Base-by-base conservation (phyloP, 2,113 vertebrate species). In the Eurypyga helias region DNA sequence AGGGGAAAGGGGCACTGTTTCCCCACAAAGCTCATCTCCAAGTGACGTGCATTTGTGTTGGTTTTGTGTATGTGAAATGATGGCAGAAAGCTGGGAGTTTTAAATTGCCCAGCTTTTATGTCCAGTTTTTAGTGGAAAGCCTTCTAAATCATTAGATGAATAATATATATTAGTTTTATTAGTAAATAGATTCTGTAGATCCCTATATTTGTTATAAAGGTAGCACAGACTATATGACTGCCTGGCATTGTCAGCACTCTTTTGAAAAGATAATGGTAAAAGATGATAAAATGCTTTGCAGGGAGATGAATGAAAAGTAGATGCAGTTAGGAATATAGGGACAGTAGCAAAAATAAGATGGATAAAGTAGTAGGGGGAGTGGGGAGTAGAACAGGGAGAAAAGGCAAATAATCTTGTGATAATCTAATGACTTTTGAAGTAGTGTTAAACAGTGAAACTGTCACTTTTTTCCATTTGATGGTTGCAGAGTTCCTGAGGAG, bases 11-110 rank as follows among this genome's bases (percentile, higher is more conserved):
- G 17, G 11, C 1, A 0, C 23, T n/a, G 23, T 38, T 38, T 66
- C 7, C 10, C 31, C 7, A 4, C 1, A 3, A 36, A 33, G 12
- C 0, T 0, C 41, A 61, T 61, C 11, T 60, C 13, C 51, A 46
- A 10, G 2, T 51, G 38, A 10, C 2, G 17, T 1, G 0, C 16
- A 3, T 52, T 87, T 67, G 11, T 49, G 7, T 9, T 80, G 26
- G 1, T 72, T 79, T 41, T 83, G 14, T 77, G 28, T 66, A 5
- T 83, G 33, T 60, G 52, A 54, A 48, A 36, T 81, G 43, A 19
- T 31, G 21, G n/a, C n/a, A 80, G 49, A 48, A 77, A 61, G 6
- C 19, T 62, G 24, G 26, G 36, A 62, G 36, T 46, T 81, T 65
- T 52, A 77, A 72, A 48, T 52, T 84, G 21, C 17, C 21, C 11